Percentiles rank a stretch among this genome's conserved stretches.
These are phyloP conservation scores for Hoplodrina blanda DNA, from an alignment of 2,888 invertebrate genomes.

Conservation along the genomic window DNA sequence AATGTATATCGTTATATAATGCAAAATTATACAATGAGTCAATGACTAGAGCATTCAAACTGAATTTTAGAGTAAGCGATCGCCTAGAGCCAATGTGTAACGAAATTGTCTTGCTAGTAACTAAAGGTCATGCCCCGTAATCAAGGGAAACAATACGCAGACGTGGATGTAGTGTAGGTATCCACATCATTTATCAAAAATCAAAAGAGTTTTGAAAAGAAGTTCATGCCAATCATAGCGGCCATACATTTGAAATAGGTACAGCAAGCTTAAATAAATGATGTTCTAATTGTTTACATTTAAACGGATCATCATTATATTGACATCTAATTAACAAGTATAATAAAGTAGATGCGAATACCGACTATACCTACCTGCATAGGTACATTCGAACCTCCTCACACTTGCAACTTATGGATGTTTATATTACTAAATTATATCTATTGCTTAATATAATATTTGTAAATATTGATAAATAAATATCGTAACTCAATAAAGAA, in stretches of 20 bases:
- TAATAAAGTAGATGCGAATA: background rate
- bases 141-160: slow-evolving; percentile 47
- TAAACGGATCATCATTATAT: background rate
- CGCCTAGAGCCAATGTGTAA: slow-evolving; percentile 53
- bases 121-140: slow-evolving; percentile 60
- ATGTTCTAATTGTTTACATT: background rate
- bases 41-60: slow-evolving; percentile 36
- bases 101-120: slow-evolving; percentile 43
- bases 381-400: background rate
- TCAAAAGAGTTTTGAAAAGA: slow-evolving; percentile 37
- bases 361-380: background rate
- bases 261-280: background rate
- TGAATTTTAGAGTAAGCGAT: slow-evolving; percentile 32
- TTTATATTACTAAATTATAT: slow-evolving; percentile 14
- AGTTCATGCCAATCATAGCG: slow-evolving; percentile 13
- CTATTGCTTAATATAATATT: slow-evolving; percentile 18
- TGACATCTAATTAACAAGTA: background rate
- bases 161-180: slow-evolving; percentile 17
- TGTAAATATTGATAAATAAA: slow-evolving; percentile 21
- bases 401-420: slow-evolving; percentile 16
- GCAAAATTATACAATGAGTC: slow-evolving; percentile 30
- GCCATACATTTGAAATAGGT: background rate
- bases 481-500: slow-evolving; percentile 12
- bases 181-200: slow-evolving; percentile 66
- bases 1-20: slow-evolving; percentile 48